Base-by-base conservation (phyloP, 2,113 vertebrate species). In the Eptatretus burgeri region DNA sequence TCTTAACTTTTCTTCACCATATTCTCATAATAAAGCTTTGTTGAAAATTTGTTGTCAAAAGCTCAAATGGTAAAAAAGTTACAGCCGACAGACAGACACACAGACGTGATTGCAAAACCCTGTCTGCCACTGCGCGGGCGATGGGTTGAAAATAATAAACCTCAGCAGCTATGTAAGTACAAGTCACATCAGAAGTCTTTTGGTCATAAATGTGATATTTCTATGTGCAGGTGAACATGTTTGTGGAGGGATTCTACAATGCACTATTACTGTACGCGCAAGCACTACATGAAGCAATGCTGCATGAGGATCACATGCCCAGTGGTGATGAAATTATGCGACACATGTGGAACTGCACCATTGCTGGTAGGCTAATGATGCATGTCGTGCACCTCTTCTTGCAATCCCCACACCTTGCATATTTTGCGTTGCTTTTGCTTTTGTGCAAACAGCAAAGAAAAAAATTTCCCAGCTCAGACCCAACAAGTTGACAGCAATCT, bases 241-340 rank as follows among this genome's bases (percentile, higher is more conserved):
- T 93, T 75, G 79, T 94, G 50, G 91, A 98, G 75, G 91, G 89
- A 18, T 98, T 98, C 76, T 89, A 98, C 13, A 87, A 95, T 64
- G 86, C 87, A 64, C 66, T 98, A 72, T 69, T 93, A 67, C 80
- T 98, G 51, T 98, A 94, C 10, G 81, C 80, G 66, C 72, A 85
- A 62, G 86, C 89, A 66, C 75, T 98, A 63, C 79, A 82, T 50
- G 86, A 93, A 69, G 80, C 81, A 16, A 77, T 85, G 71, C 84
- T 81, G 68, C 79, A 73, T 14, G 86, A 85, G 50, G 79, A 77
- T 67, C 83, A 72, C 69, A 91, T 87, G 76, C 85, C 78, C 70
- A 79, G 93, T 10, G 91, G 87, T 62, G 77, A 73, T 10, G 80
- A 82, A 71, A 84, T 98, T 66, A 85, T 84, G 18, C 76, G 80